phyloP scores from a whole-genome alignment of 2,113 vertebrate species.

The Glaucomys volans region DNA sequence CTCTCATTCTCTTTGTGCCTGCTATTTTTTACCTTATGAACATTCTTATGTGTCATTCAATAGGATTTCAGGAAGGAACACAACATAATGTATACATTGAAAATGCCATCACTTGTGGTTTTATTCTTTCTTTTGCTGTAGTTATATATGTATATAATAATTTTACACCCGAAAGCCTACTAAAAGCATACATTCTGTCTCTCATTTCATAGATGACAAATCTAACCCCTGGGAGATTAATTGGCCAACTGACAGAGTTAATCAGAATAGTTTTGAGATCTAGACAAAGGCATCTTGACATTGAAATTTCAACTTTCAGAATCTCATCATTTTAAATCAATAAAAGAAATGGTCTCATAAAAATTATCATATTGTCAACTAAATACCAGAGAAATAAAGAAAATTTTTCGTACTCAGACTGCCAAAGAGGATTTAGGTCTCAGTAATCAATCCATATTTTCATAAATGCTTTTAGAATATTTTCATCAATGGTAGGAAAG shows the following conservation, averaged over 20 bases:
- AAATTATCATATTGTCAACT: background rate
- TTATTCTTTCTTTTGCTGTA: conserved; percentile 34
- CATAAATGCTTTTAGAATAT: background rate
- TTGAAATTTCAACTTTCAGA: background rate
- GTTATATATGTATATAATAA: background rate
- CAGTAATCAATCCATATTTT: background rate
- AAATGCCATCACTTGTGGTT: background rate
- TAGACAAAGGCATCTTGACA: background rate
- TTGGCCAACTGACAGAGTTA: background rate
- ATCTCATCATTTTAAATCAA: conserved; percentile 31
- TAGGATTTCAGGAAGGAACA: background rate
- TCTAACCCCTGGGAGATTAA: background rate
- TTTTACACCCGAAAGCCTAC: background rate
- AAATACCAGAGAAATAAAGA: background rate
- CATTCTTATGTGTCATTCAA: background rate
- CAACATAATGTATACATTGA: background rate
- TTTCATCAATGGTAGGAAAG: background rate
- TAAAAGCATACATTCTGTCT: background rate
- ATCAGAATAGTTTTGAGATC: background rate
- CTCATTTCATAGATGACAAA: background rate
- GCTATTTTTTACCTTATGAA: background rate
- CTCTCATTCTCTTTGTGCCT: background rate
- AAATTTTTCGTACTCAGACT: background rate
- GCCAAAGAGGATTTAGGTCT: background rate
- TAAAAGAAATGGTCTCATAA: background rate